Evolutionary conservation across 2,888 invertebrate genomes (phyloP), one percentile per base, ranked within the genome.

Genomic region (Tenthredo distinguenda): DNA sequence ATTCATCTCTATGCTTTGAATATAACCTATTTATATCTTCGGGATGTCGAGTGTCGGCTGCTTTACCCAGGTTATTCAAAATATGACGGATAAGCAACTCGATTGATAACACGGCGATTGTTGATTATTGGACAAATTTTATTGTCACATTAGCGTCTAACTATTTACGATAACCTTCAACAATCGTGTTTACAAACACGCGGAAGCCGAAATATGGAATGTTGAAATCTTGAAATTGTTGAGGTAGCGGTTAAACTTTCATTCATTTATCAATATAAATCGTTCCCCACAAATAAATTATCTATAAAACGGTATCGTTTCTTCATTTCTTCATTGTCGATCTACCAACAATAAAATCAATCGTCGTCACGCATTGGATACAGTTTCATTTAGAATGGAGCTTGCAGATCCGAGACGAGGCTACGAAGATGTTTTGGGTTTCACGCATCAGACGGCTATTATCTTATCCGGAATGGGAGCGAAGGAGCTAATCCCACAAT

Each of bases 391-490:
- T 6, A 37, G 1, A 18, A 71, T 79, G 79, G 79, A 79, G 34
- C 18, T 58, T 0, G 1, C 5, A 4, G 58, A 55, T 6, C 6
- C 21, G 2, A 81, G 58, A 12, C 12, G n/a, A 21, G 40, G 21
- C 40, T 40, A 37, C 6, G 62, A 76, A 81, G 88, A 90, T 87
- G 85, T 87, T 74, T 81, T 88, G 10, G 88, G 89, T 50, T 91
- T 90, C 62, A 90, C 88, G 2, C 89, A 87, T 40, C 90, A 89
- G 87, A 91, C 91, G 4, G 89, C 87, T 9, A 86, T 86, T 21
- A 81, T 91, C 21, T 87, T 91, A 26, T 84, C 85, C 2, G 89
- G 90, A n/a, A 87, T 91, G 21, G 88, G 88, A 15, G 91, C 87
- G 37, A 12, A 86, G n/a, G 85, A 87, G 65, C 86, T 91, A 34